Conservation (phyloP, 2,113 vertebrate genomes). For the Callospermophilus lateralis region DNA sequence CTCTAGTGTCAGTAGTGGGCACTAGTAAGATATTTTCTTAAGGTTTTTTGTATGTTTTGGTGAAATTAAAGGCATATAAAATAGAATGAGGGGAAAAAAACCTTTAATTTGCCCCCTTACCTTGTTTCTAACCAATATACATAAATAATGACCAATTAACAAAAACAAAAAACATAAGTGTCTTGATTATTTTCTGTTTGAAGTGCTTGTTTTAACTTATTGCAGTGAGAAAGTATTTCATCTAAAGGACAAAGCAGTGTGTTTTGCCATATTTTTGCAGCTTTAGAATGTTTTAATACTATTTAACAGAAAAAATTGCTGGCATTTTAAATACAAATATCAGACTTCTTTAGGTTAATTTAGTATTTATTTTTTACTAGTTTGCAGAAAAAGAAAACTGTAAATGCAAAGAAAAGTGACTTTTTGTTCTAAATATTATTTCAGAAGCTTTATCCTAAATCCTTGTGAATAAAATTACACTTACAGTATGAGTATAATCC, state of each 20-base stretch:
- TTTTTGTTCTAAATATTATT: constrained; percentile 34
- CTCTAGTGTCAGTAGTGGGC: neutral
- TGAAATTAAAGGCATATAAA: constrained; percentile 21
- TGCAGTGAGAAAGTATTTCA: neutral
- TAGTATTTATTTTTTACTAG: constrained; percentile 41
- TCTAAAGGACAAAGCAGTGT: neutral
- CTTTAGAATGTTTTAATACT: constrained; percentile 1
- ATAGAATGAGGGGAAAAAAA: neutral
- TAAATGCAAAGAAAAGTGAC: constrained; percentile 23
- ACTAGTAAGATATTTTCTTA: neutral
- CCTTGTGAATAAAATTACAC: constrained; percentile 60
- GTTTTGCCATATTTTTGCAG: neutral
- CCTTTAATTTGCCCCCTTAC: neutral
- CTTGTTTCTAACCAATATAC: neutral
- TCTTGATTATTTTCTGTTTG: constrained; percentile 27
- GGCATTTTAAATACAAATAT: constrained; percentile 8
- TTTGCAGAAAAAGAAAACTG: constrained; percentile 11
- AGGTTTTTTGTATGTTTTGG: neutral
- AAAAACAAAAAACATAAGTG: neutral
- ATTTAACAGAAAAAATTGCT: neutral
- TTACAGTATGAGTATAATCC: constrained; percentile 61
- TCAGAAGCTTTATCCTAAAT: constrained; percentile 61
- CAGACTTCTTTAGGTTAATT: neutral
- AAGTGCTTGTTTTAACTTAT: constrained; percentile 47
- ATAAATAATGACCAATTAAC: neutral